Evolutionary conservation across 2,113 vertebrate species (phyloP), one percentile per base, ranked within the genome.

Genomic region (Colistium nudipinnis): DNA sequence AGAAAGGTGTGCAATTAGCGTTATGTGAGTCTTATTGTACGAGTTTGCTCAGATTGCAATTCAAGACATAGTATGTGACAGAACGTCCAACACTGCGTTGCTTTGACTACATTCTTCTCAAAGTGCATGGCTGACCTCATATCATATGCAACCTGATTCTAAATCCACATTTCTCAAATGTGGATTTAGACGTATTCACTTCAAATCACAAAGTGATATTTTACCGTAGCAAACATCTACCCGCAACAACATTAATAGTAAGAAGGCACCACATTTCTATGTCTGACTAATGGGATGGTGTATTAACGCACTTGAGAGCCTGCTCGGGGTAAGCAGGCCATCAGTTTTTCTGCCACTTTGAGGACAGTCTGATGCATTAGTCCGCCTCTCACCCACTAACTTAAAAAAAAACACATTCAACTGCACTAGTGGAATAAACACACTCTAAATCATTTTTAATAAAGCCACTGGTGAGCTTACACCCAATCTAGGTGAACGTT

Each of bases 361-460:
- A 76, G 25, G 69, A 54, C 73, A 33, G 70, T 19, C 43, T 81
- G 66, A 79, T 84, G 70, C 77, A 78, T 87, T 86, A 84, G 65
- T 71, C 55, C 48, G 51, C 72, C 86, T 82, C 76, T 88, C 70
- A 84, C 52, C 79, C 54, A 75, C 77, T 4, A 69, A 69, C 71
- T 76, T 65, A 9, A 55, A 68, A 45, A n/a, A 77, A 71, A 64
- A 8, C 43, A 53, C 61, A 73, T 56, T 19, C 27, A 55, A 55
- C 33, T 25, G 25, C 62, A 44, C 25, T 22, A 14, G 55, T 16
- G 48, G 35, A 74, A 71, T 33, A 70, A 12, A 57, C 41, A 28
- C 62, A 75, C 73, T 73, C 39, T 65, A 62, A 75, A 5, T 6
- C 44, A 73, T 31, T 67, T 54, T 57, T 69, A 77, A 76, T 75